These are phyloP conservation scores for Pollachius pollachius DNA, from an alignment of 2,113 vertebrate species.

Conservation along the genomic window DNA sequence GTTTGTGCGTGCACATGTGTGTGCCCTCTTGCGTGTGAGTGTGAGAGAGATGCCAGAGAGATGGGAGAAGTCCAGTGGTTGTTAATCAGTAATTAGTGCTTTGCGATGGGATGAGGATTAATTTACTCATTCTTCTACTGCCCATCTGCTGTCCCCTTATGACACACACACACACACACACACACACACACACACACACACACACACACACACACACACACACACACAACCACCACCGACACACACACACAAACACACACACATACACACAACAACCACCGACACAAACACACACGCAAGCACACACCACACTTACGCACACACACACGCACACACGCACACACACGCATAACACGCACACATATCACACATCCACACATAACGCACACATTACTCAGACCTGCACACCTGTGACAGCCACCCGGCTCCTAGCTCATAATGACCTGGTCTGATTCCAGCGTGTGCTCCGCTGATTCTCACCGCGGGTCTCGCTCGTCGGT, in stretches of 20 bases:
- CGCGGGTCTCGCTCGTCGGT: background rate
- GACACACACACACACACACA: too few relatives aligned
- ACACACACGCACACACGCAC: background rate
- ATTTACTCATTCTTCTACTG: constrained; percentile 38
- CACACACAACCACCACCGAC: constrained; percentile 5
- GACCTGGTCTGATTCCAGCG: constrained; percentile 51
- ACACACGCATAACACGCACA: background rate
- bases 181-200: background rate
- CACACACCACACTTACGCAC: background rate
- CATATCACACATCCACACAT: background rate
- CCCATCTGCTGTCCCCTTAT: background rate
- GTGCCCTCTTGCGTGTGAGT: background rate
- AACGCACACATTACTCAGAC: background rate
- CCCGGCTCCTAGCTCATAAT: constrained; percentile 45
- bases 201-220: constrained; percentile 1
- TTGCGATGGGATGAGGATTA: constrained; percentile 59
- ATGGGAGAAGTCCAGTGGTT: constrained; percentile 47
- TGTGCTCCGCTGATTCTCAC: constrained; percentile 47
- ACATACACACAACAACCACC: constrained; percentile 9
- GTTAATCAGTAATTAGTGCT: constrained; percentile 67
- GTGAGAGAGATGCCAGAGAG: background rate
- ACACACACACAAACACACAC: constrained; percentile 11
- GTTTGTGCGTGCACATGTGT: background rate
- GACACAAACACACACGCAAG: background rate
- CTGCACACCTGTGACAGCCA: background rate